Base-by-base conservation (phyloP, 2,113 vertebrate species). In the Reinhardtius hippoglossoides region DNA sequence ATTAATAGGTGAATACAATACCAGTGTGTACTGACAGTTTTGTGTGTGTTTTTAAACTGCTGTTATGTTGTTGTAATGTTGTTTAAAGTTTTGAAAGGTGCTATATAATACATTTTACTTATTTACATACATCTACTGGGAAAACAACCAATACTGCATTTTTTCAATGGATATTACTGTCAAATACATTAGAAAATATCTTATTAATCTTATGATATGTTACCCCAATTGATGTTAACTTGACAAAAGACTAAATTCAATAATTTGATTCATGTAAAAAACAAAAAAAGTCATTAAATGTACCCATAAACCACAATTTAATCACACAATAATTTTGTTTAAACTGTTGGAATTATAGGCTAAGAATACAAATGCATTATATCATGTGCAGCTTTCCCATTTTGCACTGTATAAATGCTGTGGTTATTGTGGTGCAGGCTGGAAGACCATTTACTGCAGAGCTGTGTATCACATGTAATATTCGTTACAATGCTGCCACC, bases 401-500 rank as follows among this genome's bases (percentile, higher is more conserved):
- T 31, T 31, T 31, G 31, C 31, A 7, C 31, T 31, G 31, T 31
- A 7, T 7, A 72, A 57, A 58, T 37, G 21, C 6, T 26, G 14
- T 12, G 62, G 52, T 50, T 61, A 35, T 44, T 57, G 59, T 60
- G 42, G 18, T 16, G 15, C 13, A 37, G 31, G 6, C 31, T 31
- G 6, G 6, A 31, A 31, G 31, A 31, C 5, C 1, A 24, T 35
- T 27, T 55, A 52, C 23, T 54, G 61, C 68, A 76, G 44, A 16
- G 44, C 21, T 73, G 44, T 20, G 5, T 44, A 2, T 52, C 9
- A 5, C 2, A 15, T 69, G n/a, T 14, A 10, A 44, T 40, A 13
- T 5, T 18, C 46, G n/a, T 21, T 66, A 12, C 70, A 72, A 68
- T 81, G 71, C 9, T 15, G 42, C 85, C 87, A 89, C 46, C 89